Conservation (phyloP, 2,113 vertebrate genomes). For the Poecile atricapillus region DNA sequence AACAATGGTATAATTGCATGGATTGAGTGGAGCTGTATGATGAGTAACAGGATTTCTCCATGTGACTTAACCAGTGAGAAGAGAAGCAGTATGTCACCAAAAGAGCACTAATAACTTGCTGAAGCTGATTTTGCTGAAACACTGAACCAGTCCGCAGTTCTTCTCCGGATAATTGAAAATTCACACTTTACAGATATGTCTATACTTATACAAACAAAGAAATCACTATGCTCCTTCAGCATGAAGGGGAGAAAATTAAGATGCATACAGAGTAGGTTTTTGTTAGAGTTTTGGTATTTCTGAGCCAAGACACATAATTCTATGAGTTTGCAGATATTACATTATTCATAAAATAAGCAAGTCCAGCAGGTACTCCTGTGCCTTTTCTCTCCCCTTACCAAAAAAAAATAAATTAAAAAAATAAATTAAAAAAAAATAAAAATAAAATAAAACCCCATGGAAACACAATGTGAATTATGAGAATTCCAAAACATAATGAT, state of each 20-base stretch:
- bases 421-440: no score
- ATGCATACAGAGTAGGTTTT: background rate
- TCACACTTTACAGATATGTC: background rate
- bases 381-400: background rate
- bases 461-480: background rate
- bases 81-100: background rate
- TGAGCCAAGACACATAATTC: background rate
- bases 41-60: background rate
- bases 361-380: background rate
- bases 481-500: background rate
- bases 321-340: background rate
- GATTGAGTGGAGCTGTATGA: background rate
- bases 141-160: background rate
- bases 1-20: background rate
- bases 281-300: background rate
- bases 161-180: background rate
- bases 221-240: background rate
- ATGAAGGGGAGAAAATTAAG: background rate
- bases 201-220: background rate
- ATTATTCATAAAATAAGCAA: background rate
- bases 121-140: background rate
- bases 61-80: background rate
- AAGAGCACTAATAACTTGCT: background rate
- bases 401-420: background rate
- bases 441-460: background rate